Conservation (phyloP, 2,888 invertebrate genomes). For the Clusia tigrina region DNA sequence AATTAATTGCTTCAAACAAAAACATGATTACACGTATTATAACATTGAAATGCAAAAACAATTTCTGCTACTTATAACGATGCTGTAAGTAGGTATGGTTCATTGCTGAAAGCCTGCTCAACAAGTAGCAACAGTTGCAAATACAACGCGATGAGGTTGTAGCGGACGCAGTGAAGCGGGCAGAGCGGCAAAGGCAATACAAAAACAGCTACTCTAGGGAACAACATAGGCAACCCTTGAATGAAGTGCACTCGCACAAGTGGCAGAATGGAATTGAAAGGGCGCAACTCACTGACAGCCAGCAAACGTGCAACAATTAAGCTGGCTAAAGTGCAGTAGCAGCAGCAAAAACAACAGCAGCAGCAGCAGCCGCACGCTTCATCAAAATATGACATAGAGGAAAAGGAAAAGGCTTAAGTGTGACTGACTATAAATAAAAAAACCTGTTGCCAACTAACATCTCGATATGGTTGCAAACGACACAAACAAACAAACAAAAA, state of each 20-base stretch:
- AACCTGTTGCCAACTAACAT: constrained; percentile 42
- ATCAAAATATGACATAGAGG: not conserved
- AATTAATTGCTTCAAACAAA: not conserved
- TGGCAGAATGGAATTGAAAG: too few relatives aligned
- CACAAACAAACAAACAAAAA: not conserved
- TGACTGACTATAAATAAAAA: constrained; percentile 49
- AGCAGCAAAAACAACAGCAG: constrained; percentile 2
- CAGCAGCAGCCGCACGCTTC: not conserved
- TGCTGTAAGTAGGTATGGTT: too few relatives aligned
- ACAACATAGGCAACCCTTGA: not conserved
- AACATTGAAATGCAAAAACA: too few relatives aligned
- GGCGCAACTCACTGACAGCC: not conserved
- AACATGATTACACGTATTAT: constrained; percentile 18
- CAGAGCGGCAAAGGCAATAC: not conserved
- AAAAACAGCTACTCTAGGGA: too few relatives aligned
- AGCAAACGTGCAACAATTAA: not conserved
- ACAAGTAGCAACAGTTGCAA: constrained; percentile 1
- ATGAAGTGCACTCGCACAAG: too few relatives aligned
- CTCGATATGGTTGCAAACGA: not conserved
- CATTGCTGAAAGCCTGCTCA: not conserved
- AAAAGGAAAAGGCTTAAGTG: constrained; percentile 35
- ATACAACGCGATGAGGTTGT: not conserved
- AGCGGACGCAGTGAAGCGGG: not conserved
- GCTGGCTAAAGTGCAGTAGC: not conserved
- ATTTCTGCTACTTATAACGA: too few relatives aligned